Percentiles rank a stretch among this genome's conserved stretches.
phyloP scores from a whole-genome alignment of 2,113 vertebrate species.

The Haemorhous mexicanus region DNA sequence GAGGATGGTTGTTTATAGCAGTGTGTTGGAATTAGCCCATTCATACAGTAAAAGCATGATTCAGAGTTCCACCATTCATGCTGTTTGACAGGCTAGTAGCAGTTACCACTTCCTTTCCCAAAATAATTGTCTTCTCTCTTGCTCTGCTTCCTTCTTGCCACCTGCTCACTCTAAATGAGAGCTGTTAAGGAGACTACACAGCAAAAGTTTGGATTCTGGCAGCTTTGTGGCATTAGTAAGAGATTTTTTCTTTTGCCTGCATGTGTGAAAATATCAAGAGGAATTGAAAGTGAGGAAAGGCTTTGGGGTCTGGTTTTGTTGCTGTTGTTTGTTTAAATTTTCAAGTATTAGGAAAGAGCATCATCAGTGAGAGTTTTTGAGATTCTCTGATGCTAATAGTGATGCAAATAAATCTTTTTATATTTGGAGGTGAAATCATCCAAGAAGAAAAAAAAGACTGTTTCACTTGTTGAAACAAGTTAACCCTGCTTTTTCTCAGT shows the following conservation, averaged over 20 bases:
- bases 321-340: background rate
- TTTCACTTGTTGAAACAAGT: background rate
- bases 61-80: constrained; percentile 35
- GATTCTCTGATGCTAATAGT: background rate
- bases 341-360: background rate
- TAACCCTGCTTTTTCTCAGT: background rate
- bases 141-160: constrained; percentile 38
- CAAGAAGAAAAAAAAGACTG: background rate
- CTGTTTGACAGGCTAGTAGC: constrained; percentile 19
- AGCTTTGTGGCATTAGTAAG: background rate
- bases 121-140: constrained; percentile 29
- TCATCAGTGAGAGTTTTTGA: background rate
- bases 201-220: background rate
- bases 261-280: background rate
- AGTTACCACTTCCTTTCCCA: constrained; percentile 45
- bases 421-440: background rate
- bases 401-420: background rate
- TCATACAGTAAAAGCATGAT: constrained; percentile 21
- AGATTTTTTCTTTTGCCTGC: background rate
- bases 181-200: background rate
- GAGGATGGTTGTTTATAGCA: background rate
- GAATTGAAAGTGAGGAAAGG: background rate
- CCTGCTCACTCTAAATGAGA: constrained; percentile 30
- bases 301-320: background rate
- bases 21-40: background rate